phyloP scores from a whole-genome alignment of 2,888 invertebrate species.

The Steinernema scapterisci region DNA sequence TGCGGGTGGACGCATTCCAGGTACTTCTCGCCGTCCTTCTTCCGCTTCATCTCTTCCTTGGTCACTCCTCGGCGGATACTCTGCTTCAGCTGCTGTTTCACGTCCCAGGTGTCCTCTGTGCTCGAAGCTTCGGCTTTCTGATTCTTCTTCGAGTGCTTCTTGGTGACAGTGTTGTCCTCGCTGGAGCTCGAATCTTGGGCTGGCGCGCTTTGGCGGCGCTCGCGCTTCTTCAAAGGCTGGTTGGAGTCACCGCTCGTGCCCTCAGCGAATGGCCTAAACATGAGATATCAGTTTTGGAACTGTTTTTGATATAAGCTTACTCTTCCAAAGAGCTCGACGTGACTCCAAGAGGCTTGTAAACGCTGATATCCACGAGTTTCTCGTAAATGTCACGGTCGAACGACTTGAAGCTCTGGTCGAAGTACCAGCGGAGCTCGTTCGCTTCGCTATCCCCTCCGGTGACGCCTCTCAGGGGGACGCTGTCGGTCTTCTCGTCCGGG shows the following conservation, averaged over 20 bases:
- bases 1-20: slow-evolving; percentile 21
- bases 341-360: slow-evolving; percentile 11
- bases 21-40: slow-evolving; percentile 10
- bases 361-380: neutral
- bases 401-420: slow-evolving; percentile 4
- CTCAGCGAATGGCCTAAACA: no score
- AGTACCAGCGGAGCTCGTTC: neutral
- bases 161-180: neutral
- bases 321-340: neutral
- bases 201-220: neutral
- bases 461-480: neutral
- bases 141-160: neutral
- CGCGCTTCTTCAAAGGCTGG: neutral
- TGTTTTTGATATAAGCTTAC: neutral
- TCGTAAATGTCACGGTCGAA: slow-evolving; percentile 11
- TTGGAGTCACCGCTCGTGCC: neutral
- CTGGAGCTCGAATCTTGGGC: neutral
- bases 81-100: slow-evolving; percentile 19
- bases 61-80: neutral
- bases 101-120: neutral
- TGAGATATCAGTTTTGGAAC: no score
- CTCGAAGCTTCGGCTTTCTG: neutral
- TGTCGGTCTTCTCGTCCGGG: neutral
- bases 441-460: neutral
- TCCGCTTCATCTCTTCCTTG: slow-evolving; percentile 7